Base-by-base conservation (phyloP, 2,888 invertebrate genomes). In the Watsonalla cultraria region DNA sequence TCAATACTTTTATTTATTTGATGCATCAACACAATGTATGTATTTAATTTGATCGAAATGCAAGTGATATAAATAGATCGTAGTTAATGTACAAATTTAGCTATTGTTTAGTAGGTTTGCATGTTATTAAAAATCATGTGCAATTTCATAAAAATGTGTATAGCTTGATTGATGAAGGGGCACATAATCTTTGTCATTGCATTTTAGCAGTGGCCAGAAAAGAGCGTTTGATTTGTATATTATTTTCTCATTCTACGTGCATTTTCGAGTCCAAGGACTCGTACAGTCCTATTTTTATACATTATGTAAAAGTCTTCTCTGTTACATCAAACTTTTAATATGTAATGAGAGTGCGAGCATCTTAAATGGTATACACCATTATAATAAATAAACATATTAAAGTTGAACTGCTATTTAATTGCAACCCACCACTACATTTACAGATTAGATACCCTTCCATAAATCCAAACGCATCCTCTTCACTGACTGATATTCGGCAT, bases 241-340 rank as follows among this genome's bases (percentile, higher is more conserved):
- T 87, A 68, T 80, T 84, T 89, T 88, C 82, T 83, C 82, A 84
- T 83, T 83, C 77, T 86, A 81, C 75, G 74, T 89, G 89, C 89
- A 90, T 90, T 90, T 89, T 78, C 62, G 90, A 82, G 88, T 82
- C 85, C 68, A 63, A 74, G 80, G 88, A 68, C 86, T 86, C 88
- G 65, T 81, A 88, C 86, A 88, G 87, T 90, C 90, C 89, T 90
- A 90, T 90, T 90, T 90, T 90, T 90, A 90, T 90, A 90, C 89
- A 90, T 83, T 84, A 88, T 89, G 84, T 88, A 86, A 24, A 86
- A 87, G 75, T 85, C 82, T 82, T 86, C 84, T 88, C 85, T 85
- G 82, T 89, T 88, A 88, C 86, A 86, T 84, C 74, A 74, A 76
- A 80, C 74, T 77, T n/a, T n/a, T 76, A 82, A 78, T 24, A 24